Conservation (phyloP, 1,140 invertebrate genomes). For the Kradibia gibbosae region DNA sequence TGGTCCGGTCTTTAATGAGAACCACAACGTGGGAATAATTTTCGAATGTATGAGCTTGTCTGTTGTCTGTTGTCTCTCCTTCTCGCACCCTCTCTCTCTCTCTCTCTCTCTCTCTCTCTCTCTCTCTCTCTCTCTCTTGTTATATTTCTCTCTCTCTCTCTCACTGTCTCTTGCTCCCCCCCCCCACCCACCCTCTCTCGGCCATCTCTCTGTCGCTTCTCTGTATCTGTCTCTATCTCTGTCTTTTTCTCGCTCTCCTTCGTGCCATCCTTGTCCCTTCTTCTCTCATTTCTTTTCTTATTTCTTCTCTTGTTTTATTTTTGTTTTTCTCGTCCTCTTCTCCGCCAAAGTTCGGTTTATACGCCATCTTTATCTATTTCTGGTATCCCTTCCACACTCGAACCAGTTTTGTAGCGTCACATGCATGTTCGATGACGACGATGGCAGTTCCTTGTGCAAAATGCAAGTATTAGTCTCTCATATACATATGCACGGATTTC, state of each 20-base stretch:
- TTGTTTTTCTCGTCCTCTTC: no score
- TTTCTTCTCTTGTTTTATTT: no score
- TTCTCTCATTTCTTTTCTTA: background rate
- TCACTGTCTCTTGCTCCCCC: no score
- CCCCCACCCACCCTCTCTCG: no score
- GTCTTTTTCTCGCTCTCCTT: background rate
- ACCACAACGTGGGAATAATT: slow-evolving; percentile 65
- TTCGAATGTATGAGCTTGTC: slow-evolving; percentile 52
- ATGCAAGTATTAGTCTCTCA: background rate
- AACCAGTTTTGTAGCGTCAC: slow-evolving; percentile 32
- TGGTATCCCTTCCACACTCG: background rate
- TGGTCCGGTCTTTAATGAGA: slow-evolving; percentile 38
- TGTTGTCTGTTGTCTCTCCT: slow-evolving; percentile 24
- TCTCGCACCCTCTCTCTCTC: background rate
- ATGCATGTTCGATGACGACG: background rate
- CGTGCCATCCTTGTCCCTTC: background rate
- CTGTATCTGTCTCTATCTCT: no score
- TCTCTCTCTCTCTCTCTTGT: background rate
- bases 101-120: background rate
- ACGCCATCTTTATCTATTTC: no score
- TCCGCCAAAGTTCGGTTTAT: no score
- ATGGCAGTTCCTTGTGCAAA: slow-evolving; percentile 19
- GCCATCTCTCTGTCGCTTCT: no score
- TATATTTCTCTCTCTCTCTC: background rate
- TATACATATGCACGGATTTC: background rate